Conservation (phyloP, 2,113 vertebrate genomes). For the Gopherus evgoodei region DNA sequence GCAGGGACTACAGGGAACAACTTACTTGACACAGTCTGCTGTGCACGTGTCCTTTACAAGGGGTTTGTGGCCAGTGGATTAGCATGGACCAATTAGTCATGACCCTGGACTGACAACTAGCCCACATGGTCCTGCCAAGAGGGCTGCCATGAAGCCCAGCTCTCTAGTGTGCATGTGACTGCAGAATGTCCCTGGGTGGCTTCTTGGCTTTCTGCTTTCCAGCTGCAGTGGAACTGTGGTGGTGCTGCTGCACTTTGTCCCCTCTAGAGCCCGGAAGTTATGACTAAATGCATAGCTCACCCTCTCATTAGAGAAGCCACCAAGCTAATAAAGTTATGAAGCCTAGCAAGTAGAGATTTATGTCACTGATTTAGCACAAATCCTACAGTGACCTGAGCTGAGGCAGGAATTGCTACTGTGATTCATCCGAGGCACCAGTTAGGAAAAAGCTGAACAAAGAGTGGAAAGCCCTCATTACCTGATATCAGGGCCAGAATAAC, state of each 20-base stretch:
- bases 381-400: neutral
- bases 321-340: conserved; percentile 38
- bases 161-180: neutral
- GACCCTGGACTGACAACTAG: neutral
- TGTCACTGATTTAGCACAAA: conserved; percentile 29
- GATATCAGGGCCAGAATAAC: neutral
- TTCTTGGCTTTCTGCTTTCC: neutral
- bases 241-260: neutral
- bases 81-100: neutral
- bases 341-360: neutral
- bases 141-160: neutral
- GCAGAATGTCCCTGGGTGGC: neutral
- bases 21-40: neutral
- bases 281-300: conserved; percentile 20
- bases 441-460: neutral
- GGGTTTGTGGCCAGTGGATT: neutral
- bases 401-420: neutral
- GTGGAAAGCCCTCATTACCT: rapidly evolving
- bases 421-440: neutral
- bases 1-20: neutral
- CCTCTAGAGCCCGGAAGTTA: no score
- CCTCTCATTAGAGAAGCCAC: conserved; percentile 51
- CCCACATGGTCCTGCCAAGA: neutral
- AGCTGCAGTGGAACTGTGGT: neutral
- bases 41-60: neutral